These are phyloP conservation scores for Helicoverpa zea DNA, from an alignment of 1,140 invertebrate genomes.

Conservation along the genomic window DNA sequence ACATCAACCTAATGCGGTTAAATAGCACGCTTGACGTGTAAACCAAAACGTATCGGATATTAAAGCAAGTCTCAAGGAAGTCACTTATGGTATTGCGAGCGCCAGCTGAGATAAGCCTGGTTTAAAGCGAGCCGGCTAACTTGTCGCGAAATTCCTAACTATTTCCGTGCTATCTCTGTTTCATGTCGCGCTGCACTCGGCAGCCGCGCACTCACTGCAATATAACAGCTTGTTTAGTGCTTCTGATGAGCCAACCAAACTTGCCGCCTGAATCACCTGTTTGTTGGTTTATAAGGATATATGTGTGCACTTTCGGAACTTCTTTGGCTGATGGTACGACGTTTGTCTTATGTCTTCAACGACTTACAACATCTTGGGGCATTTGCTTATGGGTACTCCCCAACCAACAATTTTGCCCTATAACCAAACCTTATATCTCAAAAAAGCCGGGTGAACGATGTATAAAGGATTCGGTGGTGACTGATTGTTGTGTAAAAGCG, in stretches of 20 bases:
- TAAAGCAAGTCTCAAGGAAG: conserved; percentile 11
- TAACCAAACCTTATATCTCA: too few species aligned
- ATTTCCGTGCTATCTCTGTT: conserved; percentile 47
- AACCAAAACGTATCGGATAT: conserved; percentile 7
- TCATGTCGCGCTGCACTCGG: conserved; percentile 44
- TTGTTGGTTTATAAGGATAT: conserved; percentile 1
- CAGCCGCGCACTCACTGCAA: conserved; percentile 34
- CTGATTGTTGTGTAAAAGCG: too few species aligned
- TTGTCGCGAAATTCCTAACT: conserved; percentile 43
- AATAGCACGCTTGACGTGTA: not conserved
- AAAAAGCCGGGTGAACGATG: too few species aligned
- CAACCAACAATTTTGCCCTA: too few species aligned
- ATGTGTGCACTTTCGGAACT: not conserved
- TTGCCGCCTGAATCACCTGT: not conserved
- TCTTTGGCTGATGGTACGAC: not conserved
- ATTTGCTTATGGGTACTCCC: too few species aligned
- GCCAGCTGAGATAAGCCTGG: conserved; percentile 36
- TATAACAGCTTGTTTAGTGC: conserved; percentile 45
- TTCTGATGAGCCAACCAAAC: not conserved
- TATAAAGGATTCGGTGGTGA: too few species aligned
- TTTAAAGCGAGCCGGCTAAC: conserved; percentile 32
- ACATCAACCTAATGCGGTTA: not conserved
- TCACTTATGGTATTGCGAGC: conserved; percentile 31
- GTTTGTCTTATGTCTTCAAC: not conserved
- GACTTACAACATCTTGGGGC: too few species aligned